A percentile compares a stretch with the other conserved stretches of the same genome.
Conservation (phyloP, 2,888 invertebrate genomes). For the Pogonocherus hispidulus region DNA sequence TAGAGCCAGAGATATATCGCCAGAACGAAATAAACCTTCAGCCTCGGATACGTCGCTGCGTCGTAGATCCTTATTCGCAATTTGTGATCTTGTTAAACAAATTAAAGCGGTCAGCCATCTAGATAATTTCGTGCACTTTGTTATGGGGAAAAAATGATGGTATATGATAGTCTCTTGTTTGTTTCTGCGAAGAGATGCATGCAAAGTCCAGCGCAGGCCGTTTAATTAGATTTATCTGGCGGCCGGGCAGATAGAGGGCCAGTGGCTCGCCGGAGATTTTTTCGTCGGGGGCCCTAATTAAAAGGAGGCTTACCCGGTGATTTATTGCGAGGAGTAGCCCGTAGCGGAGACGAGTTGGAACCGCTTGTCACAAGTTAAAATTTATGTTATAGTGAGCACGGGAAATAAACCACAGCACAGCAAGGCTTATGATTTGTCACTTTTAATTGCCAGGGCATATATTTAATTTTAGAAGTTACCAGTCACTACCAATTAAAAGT, state of each 20-base stretch:
- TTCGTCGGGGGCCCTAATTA: neutral
- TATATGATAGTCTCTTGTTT: conserved; percentile 57
- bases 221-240: conserved; percentile 62
- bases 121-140: conserved; percentile 58
- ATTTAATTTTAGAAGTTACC: too few species aligned
- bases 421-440: neutral
- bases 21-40: conserved; percentile 22
- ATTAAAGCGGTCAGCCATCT: conserved; percentile 59
- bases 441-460: too few species aligned
- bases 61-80: conserved; percentile 49
- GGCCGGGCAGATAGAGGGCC: conserved; percentile 50
- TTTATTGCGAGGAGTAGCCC: neutral
- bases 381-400: neutral
- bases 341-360: neutral
- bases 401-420: neutral
- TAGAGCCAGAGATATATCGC: conserved; percentile 11
- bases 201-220: conserved; percentile 48
- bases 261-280: conserved; percentile 8
- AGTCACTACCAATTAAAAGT: too few species aligned
- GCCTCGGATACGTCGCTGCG: conserved; percentile 29
- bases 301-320: neutral
- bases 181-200: conserved; percentile 57
- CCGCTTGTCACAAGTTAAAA: neutral
- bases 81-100: conserved; percentile 60
- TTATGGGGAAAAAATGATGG: conserved; percentile 53